A percentile compares a stretch with the other conserved stretches of the same genome.
phyloP scores from a whole-genome alignment of 1,140 invertebrate species.

The Tetramorium parvispinum region DNA sequence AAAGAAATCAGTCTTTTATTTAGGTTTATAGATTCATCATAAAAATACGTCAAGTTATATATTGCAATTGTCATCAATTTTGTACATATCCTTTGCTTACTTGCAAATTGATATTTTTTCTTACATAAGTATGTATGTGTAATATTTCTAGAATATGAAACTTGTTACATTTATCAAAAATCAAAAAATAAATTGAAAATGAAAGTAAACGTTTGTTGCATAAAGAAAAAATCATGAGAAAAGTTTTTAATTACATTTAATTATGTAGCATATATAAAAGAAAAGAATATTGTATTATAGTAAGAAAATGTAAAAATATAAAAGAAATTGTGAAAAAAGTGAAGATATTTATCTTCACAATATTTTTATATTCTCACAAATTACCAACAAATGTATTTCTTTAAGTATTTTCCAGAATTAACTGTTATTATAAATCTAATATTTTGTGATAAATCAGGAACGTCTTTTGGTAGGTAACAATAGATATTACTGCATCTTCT shows the following conservation, averaged over 20 bases:
- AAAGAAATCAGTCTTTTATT: constrained; percentile 8
- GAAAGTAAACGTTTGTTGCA: neutral
- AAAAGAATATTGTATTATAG: neutral
- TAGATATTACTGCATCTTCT: neutral
- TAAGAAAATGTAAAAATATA: neutral
- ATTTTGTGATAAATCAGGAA: neutral
- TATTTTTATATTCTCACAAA: neutral
- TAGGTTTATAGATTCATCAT: neutral
- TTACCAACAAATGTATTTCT: neutral
- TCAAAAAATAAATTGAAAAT: neutral
- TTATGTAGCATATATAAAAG: neutral
- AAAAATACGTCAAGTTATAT: neutral
- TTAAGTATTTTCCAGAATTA: neutral
- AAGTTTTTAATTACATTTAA: neutral
- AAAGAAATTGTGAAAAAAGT: too few species aligned
- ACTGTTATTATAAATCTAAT: neutral
- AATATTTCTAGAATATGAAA: neutral
- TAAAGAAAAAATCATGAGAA: neutral
- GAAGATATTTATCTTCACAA: neutral
- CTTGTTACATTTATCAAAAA: neutral
- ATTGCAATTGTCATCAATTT: neutral
- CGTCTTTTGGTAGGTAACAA: neutral
- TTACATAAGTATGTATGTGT: neutral
- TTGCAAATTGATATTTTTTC: neutral
- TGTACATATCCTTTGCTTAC: neutral